Conservation (phyloP, 2,113 vertebrate species). For the Zosterops lateralis region DNA sequence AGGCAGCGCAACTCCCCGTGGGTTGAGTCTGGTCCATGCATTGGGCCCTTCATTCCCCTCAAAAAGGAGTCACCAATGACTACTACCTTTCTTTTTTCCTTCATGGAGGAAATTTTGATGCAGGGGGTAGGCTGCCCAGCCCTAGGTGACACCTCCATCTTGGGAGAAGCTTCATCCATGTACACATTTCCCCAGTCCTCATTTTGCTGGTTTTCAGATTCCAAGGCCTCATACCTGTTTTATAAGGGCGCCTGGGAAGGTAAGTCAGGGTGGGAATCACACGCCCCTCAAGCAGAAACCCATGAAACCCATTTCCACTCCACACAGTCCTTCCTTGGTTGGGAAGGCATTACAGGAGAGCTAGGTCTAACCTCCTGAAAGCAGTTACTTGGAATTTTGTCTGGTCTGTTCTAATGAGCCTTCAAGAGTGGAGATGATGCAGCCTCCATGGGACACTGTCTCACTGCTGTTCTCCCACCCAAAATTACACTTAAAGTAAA, state of each 20-base stretch:
- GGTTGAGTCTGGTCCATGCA: accelerated
- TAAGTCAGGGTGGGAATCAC: not conserved
- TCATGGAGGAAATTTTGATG: not conserved
- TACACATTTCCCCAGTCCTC: accelerated
- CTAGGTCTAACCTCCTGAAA: not conserved
- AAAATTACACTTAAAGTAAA: not conserved
- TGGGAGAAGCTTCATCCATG: not conserved
- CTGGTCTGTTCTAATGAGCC: not conserved
- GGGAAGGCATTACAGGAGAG: not conserved
- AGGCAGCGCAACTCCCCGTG: not conserved
- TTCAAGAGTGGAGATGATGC: not conserved
- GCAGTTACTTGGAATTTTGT: not conserved
- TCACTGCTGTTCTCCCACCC: not conserved
- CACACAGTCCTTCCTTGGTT: not conserved
- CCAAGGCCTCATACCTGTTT: not conserved
- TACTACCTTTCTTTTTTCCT: not conserved
- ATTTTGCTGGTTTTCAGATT: not conserved
- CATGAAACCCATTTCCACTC: not conserved
- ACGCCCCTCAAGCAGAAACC: not conserved
- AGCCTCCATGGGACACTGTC: not conserved
- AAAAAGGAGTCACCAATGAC: not conserved
- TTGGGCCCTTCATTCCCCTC: not conserved
- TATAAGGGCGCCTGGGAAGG: not conserved
- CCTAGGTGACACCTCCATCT: not conserved
- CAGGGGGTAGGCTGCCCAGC: not conserved